Evolutionary conservation across 2,113 vertebrate species (phyloP).

Genomic region (Clinocottus analis): DNA sequence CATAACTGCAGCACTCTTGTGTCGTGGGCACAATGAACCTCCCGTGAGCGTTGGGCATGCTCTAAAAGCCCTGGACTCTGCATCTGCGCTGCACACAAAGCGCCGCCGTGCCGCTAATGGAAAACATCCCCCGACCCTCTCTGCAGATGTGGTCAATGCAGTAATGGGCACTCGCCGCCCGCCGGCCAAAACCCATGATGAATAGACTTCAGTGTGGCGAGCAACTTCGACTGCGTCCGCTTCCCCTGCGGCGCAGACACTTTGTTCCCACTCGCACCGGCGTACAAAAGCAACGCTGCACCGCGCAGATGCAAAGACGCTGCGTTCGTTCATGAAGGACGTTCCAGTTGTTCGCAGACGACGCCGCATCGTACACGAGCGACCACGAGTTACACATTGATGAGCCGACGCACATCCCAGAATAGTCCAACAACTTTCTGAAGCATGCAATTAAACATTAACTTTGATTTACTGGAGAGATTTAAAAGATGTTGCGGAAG

Average conservation of each 20-base stretch:
- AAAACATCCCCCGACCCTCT: conserved; percentile 74
- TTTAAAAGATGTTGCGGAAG: background rate
- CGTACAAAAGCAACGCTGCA: conserved; percentile 11
- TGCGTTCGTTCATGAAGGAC: conserved; percentile 1
- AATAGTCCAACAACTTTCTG: conserved; percentile 17
- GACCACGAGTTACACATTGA: conserved; percentile 13
- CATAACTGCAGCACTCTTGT: conserved; percentile 51
- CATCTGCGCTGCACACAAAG: conserved; percentile 61
- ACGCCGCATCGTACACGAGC: background rate
- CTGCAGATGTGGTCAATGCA: conserved; percentile 72
- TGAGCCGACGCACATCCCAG: background rate
- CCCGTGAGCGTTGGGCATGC: conserved; percentile 33
- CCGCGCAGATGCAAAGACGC: background rate
- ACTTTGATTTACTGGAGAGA: conserved; percentile 10
- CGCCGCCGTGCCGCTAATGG: conserved; percentile 72
- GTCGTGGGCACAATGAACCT: conserved; percentile 64
- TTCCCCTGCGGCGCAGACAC: conserved; percentile 33
- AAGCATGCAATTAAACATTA: conserved; percentile 32
- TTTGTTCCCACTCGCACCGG: background rate
- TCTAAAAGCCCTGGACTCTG: conserved; percentile 66
- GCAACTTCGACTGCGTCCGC: conserved; percentile 45
- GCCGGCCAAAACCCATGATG: conserved; percentile 76
- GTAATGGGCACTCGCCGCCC: conserved; percentile 73
- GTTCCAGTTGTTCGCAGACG: conserved; percentile 12
- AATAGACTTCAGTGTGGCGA: conserved; percentile 63